These are phyloP conservation scores for Selenia dentaria DNA, from an alignment of 2,888 invertebrate species.

Conservation along the genomic window DNA sequence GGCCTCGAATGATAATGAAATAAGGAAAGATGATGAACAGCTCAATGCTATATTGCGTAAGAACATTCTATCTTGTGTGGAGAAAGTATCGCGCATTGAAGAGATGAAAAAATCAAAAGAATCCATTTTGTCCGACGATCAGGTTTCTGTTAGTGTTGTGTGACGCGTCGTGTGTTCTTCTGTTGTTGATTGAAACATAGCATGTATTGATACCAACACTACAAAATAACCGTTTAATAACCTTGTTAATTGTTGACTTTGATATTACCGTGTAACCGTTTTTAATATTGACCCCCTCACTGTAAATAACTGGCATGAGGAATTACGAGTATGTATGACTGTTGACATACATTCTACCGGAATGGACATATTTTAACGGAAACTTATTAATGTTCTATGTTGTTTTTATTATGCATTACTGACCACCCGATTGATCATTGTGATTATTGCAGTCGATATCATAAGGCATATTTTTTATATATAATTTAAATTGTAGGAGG, in stretches of 20 bases:
- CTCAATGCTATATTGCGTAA: slow-evolving; percentile 67
- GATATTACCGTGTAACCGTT: slow-evolving; percentile 7
- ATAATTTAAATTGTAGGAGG: slow-evolving; percentile 51
- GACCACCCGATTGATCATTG: neutral
- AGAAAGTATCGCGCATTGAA: slow-evolving; percentile 74
- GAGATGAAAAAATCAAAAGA: slow-evolving; percentile 69
- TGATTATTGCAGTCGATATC: neutral
- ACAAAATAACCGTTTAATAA: slow-evolving; percentile 18
- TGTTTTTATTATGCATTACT: slow-evolving; percentile 18
- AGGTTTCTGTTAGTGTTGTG: slow-evolving; percentile 72
- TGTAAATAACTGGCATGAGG: slow-evolving; percentile 9
- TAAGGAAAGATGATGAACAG: slow-evolving; percentile 56
- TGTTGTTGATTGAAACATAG: slow-evolving; percentile 55
- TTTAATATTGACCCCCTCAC: slow-evolving; percentile 8
- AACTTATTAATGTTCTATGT: slow-evolving; percentile 14
- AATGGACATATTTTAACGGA: slow-evolving; percentile 1
- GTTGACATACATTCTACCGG: slow-evolving; percentile 5
- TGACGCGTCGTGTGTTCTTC: slow-evolving; percentile 59
- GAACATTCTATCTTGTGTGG: slow-evolving; percentile 74
- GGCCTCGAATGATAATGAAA: slow-evolving; percentile 50
- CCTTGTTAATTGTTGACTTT: slow-evolving; percentile 2
- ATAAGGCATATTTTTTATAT: slow-evolving; percentile 2
- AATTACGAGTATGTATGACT: slow-evolving; percentile 2
- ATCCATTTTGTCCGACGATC: slow-evolving; percentile 51
- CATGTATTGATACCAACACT: slow-evolving; percentile 49